A percentile compares a stretch with the other conserved stretches of the same genome.
Evolutionary conservation across 92 coral and sea anemone species (phyloP).

Genomic region (Siderastrea siderea): DNA sequence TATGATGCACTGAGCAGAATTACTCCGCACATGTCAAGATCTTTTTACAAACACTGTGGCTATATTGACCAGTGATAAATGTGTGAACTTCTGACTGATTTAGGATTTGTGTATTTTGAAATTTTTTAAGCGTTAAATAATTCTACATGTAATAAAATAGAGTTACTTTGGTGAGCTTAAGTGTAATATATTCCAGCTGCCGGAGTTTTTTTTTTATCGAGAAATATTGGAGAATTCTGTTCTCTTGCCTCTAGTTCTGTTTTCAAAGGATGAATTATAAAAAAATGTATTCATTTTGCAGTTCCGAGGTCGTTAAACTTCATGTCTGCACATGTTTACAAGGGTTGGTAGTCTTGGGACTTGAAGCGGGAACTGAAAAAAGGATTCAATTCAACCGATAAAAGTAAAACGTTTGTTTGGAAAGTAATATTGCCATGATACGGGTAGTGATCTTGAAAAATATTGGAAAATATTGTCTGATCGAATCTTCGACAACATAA

Average conservation of each 20-base stretch:
- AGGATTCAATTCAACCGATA: not conserved
- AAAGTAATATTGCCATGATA: not conserved
- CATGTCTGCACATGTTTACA: not conserved
- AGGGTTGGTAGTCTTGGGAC: not conserved
- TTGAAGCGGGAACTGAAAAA: not conserved
- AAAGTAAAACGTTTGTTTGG: not conserved
- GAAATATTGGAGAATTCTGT: not conserved
- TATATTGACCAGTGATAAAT: too few relatives aligned
- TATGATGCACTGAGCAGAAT: conserved; percentile 1
- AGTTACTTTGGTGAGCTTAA: not conserved
- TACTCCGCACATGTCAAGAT: not conserved
- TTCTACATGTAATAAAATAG: not conserved
- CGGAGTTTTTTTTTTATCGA: not conserved
- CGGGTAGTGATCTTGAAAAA: not conserved
- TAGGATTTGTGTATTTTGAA: not conserved
- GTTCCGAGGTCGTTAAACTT: not conserved
- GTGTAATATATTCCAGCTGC: not conserved
- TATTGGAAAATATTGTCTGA: not conserved
- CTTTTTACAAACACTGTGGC: conserved; percentile 7
- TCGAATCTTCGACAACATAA: too few relatives aligned
- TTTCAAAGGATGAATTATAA: not conserved
- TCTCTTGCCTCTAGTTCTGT: not conserved
- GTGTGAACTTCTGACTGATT: not conserved
- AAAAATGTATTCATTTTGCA: not conserved
- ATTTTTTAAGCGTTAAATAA: not conserved